These are phyloP conservation scores for Chunga burmeisteri DNA, from an alignment of 2,113 vertebrate species.

Conservation along the genomic window DNA sequence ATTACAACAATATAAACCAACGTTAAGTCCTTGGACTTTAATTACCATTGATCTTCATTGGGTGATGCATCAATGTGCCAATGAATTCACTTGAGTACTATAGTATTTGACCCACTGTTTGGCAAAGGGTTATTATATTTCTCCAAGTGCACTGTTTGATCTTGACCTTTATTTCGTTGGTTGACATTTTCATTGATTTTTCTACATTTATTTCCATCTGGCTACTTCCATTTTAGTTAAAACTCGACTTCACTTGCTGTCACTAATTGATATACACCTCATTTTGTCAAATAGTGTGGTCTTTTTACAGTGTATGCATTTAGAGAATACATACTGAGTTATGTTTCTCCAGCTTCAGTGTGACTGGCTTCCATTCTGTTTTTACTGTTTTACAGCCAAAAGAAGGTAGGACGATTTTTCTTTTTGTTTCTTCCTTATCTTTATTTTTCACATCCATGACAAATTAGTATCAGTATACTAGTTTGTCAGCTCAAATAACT, in stretches of 20 bases:
- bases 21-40: background rate
- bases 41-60: background rate
- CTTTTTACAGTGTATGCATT: background rate
- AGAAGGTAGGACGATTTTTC: background rate
- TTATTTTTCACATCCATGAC: background rate
- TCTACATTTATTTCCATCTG: background rate
- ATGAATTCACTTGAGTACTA: background rate
- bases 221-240: background rate
- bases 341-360: background rate
- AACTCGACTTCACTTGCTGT: background rate
- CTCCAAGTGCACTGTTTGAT: background rate
- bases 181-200: background rate
- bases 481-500: background rate
- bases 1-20: background rate
- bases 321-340: background rate
- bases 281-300: background rate
- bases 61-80: background rate
- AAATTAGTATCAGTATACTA: background rate
- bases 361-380: background rate
- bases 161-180: background rate
- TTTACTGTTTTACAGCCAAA: background rate
- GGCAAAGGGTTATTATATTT: background rate
- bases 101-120: background rate
- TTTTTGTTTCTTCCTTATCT: background rate
- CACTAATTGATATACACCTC: background rate